Conservation (phyloP, 2,797 vertebrate genomes). For the Siniperca undulata region DNA sequence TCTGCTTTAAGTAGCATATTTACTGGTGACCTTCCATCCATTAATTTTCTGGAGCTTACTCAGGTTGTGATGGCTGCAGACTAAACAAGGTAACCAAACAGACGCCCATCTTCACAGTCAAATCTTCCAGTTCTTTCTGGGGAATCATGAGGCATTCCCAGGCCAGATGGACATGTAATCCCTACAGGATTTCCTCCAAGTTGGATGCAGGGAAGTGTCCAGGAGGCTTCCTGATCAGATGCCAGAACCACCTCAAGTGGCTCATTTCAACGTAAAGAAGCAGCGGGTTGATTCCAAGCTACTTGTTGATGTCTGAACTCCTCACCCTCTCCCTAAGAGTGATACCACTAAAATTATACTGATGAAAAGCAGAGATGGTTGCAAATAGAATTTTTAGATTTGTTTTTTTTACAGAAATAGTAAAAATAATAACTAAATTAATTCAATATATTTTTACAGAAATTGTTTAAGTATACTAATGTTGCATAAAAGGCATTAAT, state of each 20-base stretch:
- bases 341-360: neutral
- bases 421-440: neutral
- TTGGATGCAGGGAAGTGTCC: slow-evolving; percentile 17
- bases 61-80: neutral
- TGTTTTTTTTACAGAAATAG: neutral
- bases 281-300: neutral
- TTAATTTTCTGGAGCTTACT: slow-evolving; percentile 5
- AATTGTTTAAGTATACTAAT: no score
- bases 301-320: slow-evolving; percentile 1
- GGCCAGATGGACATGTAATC: slow-evolving; percentile 46
- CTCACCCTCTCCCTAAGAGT: neutral
- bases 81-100: neutral
- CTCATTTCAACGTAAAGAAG: slow-evolving; percentile 12
- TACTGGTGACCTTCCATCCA: neutral
- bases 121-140: slow-evolving; percentile 22
- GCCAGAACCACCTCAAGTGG: slow-evolving; percentile 21
- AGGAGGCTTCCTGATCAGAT: neutral
- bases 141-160: slow-evolving; percentile 31
- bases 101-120: neutral
- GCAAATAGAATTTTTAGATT: neutral
- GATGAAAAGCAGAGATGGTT: neutral
- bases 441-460: neutral
- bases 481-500: neutral
- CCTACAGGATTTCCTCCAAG: slow-evolving; percentile 3
- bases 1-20: neutral